A percentile compares a stretch with the other conserved stretches of the same genome.
phyloP scores from a whole-genome alignment of 2,797 vertebrate species.

The Peromyscus melanophrys region DNA sequence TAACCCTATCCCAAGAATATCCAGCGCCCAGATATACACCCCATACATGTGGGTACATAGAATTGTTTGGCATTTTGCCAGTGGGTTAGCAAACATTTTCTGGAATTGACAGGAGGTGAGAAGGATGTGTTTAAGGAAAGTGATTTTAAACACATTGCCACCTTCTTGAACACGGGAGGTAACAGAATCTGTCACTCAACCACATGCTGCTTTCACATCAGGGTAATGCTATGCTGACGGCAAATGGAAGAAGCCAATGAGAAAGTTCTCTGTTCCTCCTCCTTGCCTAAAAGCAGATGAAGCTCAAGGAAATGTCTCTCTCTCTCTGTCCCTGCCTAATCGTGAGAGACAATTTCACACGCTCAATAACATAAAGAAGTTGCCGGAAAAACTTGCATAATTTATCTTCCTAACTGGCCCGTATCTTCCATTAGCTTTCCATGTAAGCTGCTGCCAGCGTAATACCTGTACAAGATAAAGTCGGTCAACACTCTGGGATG shows the following conservation, averaged over 20 bases:
- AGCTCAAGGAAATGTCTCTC: neutral
- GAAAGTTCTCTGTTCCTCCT: neutral
- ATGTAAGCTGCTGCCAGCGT: neutral
- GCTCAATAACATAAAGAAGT: neutral
- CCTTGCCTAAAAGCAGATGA: neutral
- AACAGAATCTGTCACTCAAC: neutral
- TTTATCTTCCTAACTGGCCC: neutral
- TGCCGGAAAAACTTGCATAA: neutral
- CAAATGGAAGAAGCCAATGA: neutral
- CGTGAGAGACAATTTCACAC: neutral
- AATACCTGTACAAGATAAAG: neutral
- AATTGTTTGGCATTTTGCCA: neutral
- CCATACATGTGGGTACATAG: neutral
- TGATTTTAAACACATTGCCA: neutral
- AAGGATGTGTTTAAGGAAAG: neutral
- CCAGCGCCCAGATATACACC: neutral
- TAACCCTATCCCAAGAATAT: neutral
- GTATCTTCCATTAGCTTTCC: neutral
- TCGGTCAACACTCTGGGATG: neutral
- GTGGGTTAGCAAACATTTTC: neutral
- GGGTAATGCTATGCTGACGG: neutral
- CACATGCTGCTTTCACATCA: neutral
- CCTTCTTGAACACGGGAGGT: constrained; percentile 2
- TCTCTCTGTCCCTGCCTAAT: neutral
- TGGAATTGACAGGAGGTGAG: neutral